phyloP scores from a whole-genome alignment of 2,113 vertebrate genomes.

The Xyrauchen texanus region DNA sequence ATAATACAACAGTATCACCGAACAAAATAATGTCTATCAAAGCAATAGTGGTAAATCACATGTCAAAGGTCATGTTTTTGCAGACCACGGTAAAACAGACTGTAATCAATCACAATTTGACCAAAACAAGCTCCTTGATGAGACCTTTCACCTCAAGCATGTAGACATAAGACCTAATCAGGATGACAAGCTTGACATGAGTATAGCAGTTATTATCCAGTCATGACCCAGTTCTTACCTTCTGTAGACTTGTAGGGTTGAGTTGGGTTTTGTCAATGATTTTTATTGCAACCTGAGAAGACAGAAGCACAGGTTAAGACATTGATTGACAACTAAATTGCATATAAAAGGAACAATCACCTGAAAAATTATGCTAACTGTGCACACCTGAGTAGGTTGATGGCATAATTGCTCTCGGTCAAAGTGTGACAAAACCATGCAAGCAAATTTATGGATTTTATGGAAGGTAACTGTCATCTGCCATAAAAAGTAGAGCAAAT shows the following conservation, averaged over 20 bases:
- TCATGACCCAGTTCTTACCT: slow-evolving; percentile 54
- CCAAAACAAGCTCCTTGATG: slow-evolving; percentile 30
- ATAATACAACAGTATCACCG: too few species aligned
- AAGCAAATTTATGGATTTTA: background rate
- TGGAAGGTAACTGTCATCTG: background rate
- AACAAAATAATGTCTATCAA: background rate
- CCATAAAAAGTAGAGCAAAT: background rate
- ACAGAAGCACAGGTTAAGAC: slow-evolving; percentile 19
- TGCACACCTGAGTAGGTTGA: slow-evolving; percentile 2
- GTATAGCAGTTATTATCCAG: too few species aligned
- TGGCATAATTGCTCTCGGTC: slow-evolving; percentile 12
- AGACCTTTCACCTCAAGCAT: slow-evolving; percentile 6
- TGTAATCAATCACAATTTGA: background rate
- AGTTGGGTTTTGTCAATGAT: slow-evolving; percentile 80
- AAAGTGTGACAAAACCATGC: slow-evolving; percentile 12
- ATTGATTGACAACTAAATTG: slow-evolving; percentile 23
- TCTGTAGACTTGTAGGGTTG: slow-evolving; percentile 72
- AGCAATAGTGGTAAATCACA: slow-evolving; percentile 17
- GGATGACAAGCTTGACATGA: background rate
- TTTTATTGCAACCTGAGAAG: slow-evolving; percentile 78
- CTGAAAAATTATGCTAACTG: slow-evolving; percentile 15
- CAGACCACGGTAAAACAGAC: slow-evolving; percentile 5
- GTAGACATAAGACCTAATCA: slow-evolving; percentile 17
- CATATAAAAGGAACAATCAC: slow-evolving; percentile 25
- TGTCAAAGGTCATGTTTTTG: slow-evolving; percentile 30